Conservation (phyloP, 2,113 vertebrate species). For the Seriola quinqueradiata region DNA sequence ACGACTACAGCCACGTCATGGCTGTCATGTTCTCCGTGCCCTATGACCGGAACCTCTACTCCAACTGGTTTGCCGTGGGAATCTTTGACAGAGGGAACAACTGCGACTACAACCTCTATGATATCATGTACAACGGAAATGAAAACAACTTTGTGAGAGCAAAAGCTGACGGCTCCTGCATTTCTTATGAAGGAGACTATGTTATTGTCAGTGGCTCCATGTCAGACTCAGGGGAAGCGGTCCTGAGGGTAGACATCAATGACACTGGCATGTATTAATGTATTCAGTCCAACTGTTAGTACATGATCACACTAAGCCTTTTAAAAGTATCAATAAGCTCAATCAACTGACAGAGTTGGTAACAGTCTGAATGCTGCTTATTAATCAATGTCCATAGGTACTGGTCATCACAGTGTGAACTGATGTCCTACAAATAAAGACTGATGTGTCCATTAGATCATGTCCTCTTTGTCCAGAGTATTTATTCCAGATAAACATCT, state of each 20-base stretch:
- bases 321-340: background rate
- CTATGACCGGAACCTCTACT: conserved; percentile 70
- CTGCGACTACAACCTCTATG: conserved; percentile 69
- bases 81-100: conserved; percentile 60
- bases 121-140: conserved; percentile 68
- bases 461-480: background rate
- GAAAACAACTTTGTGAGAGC: conserved; percentile 65
- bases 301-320: background rate
- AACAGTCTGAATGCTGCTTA: background rate
- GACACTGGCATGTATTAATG: conserved; percentile 64
- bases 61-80: conserved; percentile 73
- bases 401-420: background rate
- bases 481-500: too few species aligned
- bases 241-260: conserved; percentile 62
- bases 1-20: conserved; percentile 66
- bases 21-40: conserved; percentile 78
- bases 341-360: background rate
- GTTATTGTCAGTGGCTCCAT: conserved; percentile 65
- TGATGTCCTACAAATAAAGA: background rate
- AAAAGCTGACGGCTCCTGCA: conserved; percentile 64
- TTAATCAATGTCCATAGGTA: background rate
- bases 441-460: background rate
- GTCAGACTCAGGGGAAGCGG: conserved; percentile 66
- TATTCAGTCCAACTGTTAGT: background rate
- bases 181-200: conserved; percentile 63